A percentile compares a stretch with the other conserved stretches of the same genome.
Conservation (phyloP, 2,797 vertebrate genomes). For the Dendrocincla fuliginosa region DNA sequence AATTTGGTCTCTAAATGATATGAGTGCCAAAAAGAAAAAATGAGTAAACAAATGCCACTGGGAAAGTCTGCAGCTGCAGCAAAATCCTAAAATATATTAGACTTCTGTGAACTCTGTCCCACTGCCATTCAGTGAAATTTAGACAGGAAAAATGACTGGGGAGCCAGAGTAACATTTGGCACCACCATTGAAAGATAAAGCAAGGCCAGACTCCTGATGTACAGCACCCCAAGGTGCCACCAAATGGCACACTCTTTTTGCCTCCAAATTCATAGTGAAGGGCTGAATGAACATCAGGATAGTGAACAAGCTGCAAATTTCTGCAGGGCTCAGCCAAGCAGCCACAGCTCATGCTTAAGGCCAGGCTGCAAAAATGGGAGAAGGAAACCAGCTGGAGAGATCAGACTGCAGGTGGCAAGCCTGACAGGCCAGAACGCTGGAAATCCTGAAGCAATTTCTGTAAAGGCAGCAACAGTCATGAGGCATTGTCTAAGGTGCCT, state of each 20-base stretch:
- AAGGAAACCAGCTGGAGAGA: constrained; percentile 16
- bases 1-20: neutral
- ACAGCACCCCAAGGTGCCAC: neutral
- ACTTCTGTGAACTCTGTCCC: neutral
- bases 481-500: neutral
- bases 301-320: neutral
- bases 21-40: neutral
- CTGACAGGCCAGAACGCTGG: constrained; percentile 8
- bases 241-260: neutral
- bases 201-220: neutral
- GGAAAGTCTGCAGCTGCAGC: neutral
- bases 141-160: neutral
- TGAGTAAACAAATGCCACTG: neutral
- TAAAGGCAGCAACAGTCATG: neutral
- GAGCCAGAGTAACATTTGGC: neutral
- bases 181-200: neutral
- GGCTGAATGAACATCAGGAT: neutral
- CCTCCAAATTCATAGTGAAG: neutral
- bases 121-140: neutral
- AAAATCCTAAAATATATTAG: neutral
- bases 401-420: neutral
- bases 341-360: neutral
- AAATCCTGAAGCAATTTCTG: constrained; percentile 31
- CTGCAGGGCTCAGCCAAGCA: neutral
- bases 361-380: neutral